Base-by-base conservation (phyloP, 2,888 invertebrate genomes). In the Epiblema foenella region DNA sequence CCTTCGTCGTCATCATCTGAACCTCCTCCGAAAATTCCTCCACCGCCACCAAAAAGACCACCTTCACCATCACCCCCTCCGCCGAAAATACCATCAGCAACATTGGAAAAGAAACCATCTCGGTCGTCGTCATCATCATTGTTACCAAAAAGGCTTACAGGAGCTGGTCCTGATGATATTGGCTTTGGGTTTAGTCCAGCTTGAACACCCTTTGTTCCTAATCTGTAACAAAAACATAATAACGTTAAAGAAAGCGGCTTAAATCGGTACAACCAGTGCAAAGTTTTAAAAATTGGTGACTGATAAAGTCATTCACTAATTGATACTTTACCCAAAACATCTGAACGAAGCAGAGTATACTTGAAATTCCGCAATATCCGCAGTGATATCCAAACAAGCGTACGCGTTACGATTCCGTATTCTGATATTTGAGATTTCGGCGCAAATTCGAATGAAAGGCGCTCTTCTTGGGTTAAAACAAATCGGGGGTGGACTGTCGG, bases 371-470 rank as follows among this genome's bases (percentile, higher is more conserved):
- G 90, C 95, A 74, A 95, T 94, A 74, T 94, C 94, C 1, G 96
- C 97, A 75, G 96, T 96, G 80, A 97, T 95, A 79, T 95, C 96
- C 78, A 97, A 90, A 83, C 97, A 97, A 46, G 97, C 95, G 79
- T 97, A 97, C 75, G 97, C 95, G 82, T 97, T 97, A 73, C 96
- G 94, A 39, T 97, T 96, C 76, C 96, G 94, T 78, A 97, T 95
- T 82, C 96, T 96, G 75, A 97, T 95, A 81, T 97, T 97, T 71
- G 96, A 96, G 80, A 97, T 95, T 82, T 95, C 95, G 8, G 96
- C 95, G 81, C 97, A 97, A 65, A 97, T 94, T 78, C 94, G 94
- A 5, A 96, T 94, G 74, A 95, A 95, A 62, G 95, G 95, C 63
- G 96, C 94, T 77, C 97, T 94, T 73, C 97, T 96, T 15, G 97